Conservation (phyloP, 2,888 invertebrate species). For the Candidula unifasciata region DNA sequence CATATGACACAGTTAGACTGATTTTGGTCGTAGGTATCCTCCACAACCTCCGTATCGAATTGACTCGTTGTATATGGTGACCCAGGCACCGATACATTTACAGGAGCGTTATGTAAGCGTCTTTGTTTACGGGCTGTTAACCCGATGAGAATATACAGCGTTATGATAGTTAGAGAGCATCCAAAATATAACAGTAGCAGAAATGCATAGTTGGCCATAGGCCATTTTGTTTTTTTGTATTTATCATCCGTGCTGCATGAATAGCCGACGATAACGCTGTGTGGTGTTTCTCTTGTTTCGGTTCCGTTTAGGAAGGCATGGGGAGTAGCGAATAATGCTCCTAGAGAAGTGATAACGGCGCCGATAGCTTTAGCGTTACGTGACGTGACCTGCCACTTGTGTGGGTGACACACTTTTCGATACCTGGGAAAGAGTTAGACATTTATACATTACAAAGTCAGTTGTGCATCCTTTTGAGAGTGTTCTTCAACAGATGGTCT, state of each 20-base stretch:
- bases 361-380: conserved; percentile 21
- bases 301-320: conserved; percentile 33
- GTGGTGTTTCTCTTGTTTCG: conserved; percentile 18
- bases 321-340: conserved; percentile 6
- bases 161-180: background rate
- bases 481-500: too few species aligned
- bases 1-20: too few species aligned
- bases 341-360: background rate
- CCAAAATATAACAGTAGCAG: conserved; percentile 20
- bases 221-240: conserved; percentile 26
- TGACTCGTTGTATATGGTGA: background rate
- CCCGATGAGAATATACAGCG: conserved; percentile 39
- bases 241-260: conserved; percentile 38
- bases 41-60: background rate
- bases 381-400: conserved; percentile 6
- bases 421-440: conserved; percentile 15
- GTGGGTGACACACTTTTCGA: conserved; percentile 14
- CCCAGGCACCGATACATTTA: too few species aligned
- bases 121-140: conserved; percentile 41
- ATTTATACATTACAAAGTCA: too few species aligned
- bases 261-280: conserved; percentile 16
- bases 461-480: too few species aligned
- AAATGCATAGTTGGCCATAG: conserved; percentile 32
- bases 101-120: background rate
- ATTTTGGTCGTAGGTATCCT: background rate